These are phyloP conservation scores for Catharus bicknelli DNA, from an alignment of 2,113 vertebrate species.

Conservation along the genomic window DNA sequence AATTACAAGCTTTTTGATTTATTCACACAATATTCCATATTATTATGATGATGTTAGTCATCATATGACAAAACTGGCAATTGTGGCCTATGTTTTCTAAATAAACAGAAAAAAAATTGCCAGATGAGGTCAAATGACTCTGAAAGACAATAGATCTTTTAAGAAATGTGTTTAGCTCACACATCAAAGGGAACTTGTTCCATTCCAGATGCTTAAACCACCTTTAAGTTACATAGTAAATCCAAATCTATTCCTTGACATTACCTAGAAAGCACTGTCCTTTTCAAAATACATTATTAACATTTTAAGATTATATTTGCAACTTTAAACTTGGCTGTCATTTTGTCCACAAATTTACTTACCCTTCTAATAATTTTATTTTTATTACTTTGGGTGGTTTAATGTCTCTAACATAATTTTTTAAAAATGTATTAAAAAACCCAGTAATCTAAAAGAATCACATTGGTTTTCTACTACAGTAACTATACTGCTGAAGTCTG, in stretches of 20 bases:
- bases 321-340: background rate
- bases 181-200: background rate
- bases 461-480: background rate
- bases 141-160: slow-evolving; percentile 39
- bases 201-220: background rate
- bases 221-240: background rate
- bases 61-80: slow-evolving; percentile 22
- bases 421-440: rapidly evolving
- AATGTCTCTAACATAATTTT: background rate
- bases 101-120: slow-evolving; percentile 43
- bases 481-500: background rate
- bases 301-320: background rate
- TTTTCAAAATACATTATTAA: background rate
- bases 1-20: background rate
- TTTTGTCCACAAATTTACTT: background rate
- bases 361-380: background rate
- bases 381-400: background rate
- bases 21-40: slow-evolving; percentile 16
- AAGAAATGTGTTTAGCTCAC: slow-evolving; percentile 4
- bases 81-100: slow-evolving; percentile 22
- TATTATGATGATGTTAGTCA: background rate
- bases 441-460: background rate
- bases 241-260: background rate
- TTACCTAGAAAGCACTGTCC: background rate
- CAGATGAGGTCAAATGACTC: slow-evolving; percentile 48